A percentile compares a stretch with the other conserved stretches of the same genome.
Evolutionary conservation across 2,797 vertebrate species (phyloP).

Genomic region (Danio tinwini): DNA sequence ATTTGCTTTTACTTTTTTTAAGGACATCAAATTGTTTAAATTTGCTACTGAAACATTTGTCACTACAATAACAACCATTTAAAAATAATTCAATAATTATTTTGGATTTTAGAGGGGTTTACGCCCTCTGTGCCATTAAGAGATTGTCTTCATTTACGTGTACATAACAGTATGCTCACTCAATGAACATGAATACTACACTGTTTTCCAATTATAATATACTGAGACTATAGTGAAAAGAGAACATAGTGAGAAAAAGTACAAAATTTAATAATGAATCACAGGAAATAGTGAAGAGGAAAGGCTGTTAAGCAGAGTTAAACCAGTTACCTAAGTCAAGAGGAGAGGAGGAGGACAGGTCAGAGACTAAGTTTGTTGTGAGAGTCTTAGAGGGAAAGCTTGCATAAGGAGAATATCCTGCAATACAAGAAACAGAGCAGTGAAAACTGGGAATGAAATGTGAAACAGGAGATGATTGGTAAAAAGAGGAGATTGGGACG

Average conservation of each 20-base stretch:
- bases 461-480: conserved; percentile 9
- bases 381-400: conserved; percentile 92
- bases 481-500: conserved; percentile 39
- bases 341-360: conserved; percentile 86
- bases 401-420: conserved; percentile 91
- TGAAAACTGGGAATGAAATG: conserved; percentile 57
- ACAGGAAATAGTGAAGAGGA: conserved; percentile 47
- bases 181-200: background rate
- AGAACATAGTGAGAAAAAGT: background rate
- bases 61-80: background rate
- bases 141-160: background rate
- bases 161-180: background rate
- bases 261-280: conserved; percentile 35
- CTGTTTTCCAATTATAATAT: background rate
- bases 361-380: conserved; percentile 88
- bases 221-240: background rate
- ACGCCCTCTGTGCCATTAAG: too few species aligned
- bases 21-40: too few species aligned
- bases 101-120: too few species aligned
- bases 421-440: conserved; percentile 80
- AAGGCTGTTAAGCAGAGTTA: conserved; percentile 50
- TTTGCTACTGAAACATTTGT: too few species aligned
- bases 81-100: too few species aligned
- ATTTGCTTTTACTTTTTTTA: too few species aligned
- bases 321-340: conserved; percentile 89